Evolutionary conservation across 1,140 invertebrate species (phyloP), one percentile per base, ranked within the genome.

Genomic region (Zaprionus inermis): DNA sequence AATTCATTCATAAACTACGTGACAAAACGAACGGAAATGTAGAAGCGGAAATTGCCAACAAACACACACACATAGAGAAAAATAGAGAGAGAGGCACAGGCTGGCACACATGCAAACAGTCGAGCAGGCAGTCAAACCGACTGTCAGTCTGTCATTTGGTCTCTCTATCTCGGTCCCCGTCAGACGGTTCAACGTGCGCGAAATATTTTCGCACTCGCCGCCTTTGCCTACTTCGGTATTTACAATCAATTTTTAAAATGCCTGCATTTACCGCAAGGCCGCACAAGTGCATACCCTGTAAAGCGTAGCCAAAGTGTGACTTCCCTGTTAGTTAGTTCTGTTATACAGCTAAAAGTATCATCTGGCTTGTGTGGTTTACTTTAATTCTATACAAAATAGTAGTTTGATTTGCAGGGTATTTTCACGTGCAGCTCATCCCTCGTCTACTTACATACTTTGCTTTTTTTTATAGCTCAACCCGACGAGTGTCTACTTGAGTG

Each of bases 1-100:
- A 88, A 88, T 88, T 88, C 83, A 88, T 88, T 88, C 83, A 88
- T 88, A 88, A 88, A 88, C 79, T 88, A 88, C 83, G 83, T 88
- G 83, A 88, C 83, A 88, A 88, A 88, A 89, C 84, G 83, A 88
- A 88, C 83, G 83, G 83, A 88, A 89, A 88, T 88, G 83, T 88
- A 83, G 67, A 82, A 89, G 57, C 83, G 83, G 83, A 88, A 88
- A 88, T 88, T 88, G 84, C 83, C 84, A 88, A 75, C 84, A 88
- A 89, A 88, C 73, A 80, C 61, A 72, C 61, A 49, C 57, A 58
- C 30, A 66, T 5, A 16, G 6, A 41, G 38, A 41, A n/a, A 16
- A 12, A 12, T 11, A 36, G 34, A 36, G 12, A 12, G 34, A 36
- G 11, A n/a, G 14, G n/a, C 5, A 38, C 49, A 79, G 64, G 56